These are phyloP conservation scores for Triplophysa yarkandensis DNA, from an alignment of 2,797 vertebrate genomes.

Conservation along the genomic window DNA sequence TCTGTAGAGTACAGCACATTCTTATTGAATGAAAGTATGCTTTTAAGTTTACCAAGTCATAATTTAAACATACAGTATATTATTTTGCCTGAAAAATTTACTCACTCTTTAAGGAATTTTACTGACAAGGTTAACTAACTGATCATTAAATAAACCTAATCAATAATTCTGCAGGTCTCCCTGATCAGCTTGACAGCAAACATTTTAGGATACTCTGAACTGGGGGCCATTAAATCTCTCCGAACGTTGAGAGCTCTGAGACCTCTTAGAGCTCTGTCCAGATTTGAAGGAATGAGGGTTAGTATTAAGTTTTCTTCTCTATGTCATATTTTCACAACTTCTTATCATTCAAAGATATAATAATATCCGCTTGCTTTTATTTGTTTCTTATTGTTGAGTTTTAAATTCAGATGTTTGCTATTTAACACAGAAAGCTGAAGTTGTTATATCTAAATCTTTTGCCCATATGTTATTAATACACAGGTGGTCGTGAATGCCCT, in stretches of 20 bases:
- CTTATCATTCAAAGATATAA: neutral
- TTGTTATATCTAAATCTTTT: neutral
- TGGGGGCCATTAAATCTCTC: slow-evolving; percentile 92
- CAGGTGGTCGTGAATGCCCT: slow-evolving; percentile 89
- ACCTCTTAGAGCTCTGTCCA: slow-evolving; percentile 88
- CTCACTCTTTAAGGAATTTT: too few species aligned
- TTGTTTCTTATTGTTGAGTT: neutral
- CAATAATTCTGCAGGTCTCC: slow-evolving; percentile 79
- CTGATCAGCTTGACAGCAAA: slow-evolving; percentile 89
- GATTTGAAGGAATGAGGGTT: slow-evolving; percentile 97
- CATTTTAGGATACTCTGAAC: slow-evolving; percentile 89
- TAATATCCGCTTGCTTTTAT: neutral
- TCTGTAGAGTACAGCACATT: too few species aligned
- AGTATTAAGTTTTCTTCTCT: slow-evolving; percentile 43
- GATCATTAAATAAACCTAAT: neutral
- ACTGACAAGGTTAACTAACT: neutral
- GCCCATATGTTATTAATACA: neutral
- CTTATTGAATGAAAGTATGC: too few species aligned
- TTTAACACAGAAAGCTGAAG: neutral
- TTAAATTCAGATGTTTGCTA: neutral
- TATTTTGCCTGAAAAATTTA: too few species aligned
- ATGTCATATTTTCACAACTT: neutral
- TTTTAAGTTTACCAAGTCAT: too few species aligned
- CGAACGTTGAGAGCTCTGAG: slow-evolving; percentile 88
- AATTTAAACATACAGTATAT: too few species aligned